A percentile compares a stretch with the other conserved stretches of the same genome.
phyloP scores from a whole-genome alignment of 2,797 vertebrate genomes.

The Pogonophryne albipinna region DNA sequence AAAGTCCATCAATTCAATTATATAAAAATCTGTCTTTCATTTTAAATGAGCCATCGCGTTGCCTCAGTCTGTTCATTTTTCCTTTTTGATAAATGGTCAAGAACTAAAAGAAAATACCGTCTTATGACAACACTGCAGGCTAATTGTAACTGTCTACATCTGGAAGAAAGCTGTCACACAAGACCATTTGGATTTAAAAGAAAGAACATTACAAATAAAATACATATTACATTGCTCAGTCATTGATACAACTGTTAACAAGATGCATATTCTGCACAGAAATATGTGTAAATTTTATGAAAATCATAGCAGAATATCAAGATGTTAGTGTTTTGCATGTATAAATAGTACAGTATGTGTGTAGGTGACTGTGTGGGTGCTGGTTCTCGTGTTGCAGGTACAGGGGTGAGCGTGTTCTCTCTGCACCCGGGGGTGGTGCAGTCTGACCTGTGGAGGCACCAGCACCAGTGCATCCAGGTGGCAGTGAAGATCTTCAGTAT shows the following conservation, averaged over 20 bases:
- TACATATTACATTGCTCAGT: not conserved
- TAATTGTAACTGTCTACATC: not conserved
- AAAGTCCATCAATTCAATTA: not conserved
- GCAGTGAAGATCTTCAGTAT: constrained; percentile 81
- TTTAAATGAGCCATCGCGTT: not conserved
- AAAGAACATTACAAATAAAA: constrained; percentile 4
- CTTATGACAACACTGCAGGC: not conserved
- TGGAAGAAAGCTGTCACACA: not conserved
- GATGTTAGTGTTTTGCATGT: constrained; percentile 2
- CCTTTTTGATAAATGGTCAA: constrained; percentile 12
- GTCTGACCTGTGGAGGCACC: constrained; percentile 86
- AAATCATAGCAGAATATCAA: constrained; percentile 1
- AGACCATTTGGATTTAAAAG: not conserved
- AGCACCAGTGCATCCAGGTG: constrained; percentile 80
- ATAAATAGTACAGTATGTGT: not conserved
- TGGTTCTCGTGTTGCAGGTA: constrained; percentile 58
- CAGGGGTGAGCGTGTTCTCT: constrained; percentile 82
- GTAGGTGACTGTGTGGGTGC: not conserved
- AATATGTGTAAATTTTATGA: not conserved
- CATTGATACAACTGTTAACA: not conserved
- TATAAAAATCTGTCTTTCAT: constrained; percentile 6
- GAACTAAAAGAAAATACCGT: constrained; percentile 10
- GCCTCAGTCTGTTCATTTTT: not conserved
- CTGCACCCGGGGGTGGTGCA: constrained; percentile 87
- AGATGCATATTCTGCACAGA: not conserved